These are phyloP conservation scores for Formicarius rufipectus DNA, from an alignment of 2,113 vertebrate species.

Conservation along the genomic window DNA sequence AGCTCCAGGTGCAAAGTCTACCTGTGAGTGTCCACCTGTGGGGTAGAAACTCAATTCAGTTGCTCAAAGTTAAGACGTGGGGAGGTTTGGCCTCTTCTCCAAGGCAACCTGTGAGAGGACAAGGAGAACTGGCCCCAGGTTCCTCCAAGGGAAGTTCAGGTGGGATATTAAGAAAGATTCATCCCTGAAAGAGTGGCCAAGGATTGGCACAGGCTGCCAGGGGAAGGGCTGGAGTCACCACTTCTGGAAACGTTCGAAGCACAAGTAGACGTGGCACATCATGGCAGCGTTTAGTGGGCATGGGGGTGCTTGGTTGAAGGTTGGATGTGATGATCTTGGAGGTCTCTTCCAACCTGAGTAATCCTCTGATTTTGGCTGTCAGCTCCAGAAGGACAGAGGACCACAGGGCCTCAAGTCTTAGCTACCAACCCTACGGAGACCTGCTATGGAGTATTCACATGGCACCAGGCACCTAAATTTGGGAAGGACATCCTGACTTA, in stretches of 20 bases:
- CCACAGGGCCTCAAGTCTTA: too few relatives aligned
- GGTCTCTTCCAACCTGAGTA: too few relatives aligned
- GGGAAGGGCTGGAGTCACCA: background rate
- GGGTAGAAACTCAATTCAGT: too few relatives aligned
- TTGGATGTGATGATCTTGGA: background rate
- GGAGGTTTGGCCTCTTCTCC: too few relatives aligned
- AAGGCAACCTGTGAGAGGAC: too few relatives aligned
- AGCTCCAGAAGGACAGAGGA: too few relatives aligned
- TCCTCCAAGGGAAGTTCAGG: background rate
- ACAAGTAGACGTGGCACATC: background rate
- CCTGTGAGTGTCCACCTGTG: too few relatives aligned
- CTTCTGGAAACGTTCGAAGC: background rate
- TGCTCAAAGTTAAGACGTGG: too few relatives aligned
- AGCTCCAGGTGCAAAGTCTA: background rate
- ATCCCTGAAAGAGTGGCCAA: background rate
- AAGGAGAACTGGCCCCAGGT: background rate
- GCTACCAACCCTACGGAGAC: too few relatives aligned
- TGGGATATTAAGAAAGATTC: background rate
- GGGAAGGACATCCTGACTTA: background rate
- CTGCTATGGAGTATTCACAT: too few relatives aligned
- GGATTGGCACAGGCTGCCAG: background rate
- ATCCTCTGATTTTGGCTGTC: background rate
- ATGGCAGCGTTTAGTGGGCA: accelerated
- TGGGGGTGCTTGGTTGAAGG: too few relatives aligned
- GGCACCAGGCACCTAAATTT: too few relatives aligned